Evolutionary conservation across 2,113 vertebrate species (phyloP).

Genomic region (Crotalus viridis): DNA sequence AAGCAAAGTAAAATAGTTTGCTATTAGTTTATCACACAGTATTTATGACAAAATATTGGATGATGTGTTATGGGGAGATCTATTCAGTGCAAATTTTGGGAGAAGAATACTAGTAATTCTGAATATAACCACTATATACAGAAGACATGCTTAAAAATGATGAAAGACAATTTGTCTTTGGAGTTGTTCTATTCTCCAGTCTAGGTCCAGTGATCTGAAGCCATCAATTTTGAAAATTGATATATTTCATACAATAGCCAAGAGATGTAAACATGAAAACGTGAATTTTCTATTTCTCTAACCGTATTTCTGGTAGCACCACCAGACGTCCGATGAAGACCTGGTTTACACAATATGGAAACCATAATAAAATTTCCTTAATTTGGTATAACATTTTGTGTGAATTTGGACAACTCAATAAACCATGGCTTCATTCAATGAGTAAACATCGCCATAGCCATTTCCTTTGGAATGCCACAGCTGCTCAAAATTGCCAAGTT

Average conservation of each 20-base stretch:
- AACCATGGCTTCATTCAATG: not conserved
- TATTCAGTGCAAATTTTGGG: not conserved
- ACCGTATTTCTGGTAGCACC: not conserved
- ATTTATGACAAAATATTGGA: not conserved
- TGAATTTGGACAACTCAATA: not conserved
- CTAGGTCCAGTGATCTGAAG: not conserved
- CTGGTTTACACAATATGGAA: not conserved
- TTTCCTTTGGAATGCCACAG: not conserved
- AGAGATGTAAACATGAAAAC: not conserved
- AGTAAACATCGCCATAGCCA: not conserved
- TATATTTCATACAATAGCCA: not conserved
- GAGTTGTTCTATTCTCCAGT: not conserved
- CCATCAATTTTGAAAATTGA: not conserved
- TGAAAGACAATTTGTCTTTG: not conserved
- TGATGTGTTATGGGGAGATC: not conserved
- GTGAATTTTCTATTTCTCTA: not conserved
- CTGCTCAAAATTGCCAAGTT: not conserved
- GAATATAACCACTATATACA: not conserved
- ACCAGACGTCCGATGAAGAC: not conserved
- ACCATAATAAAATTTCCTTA: not conserved
- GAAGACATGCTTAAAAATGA: not conserved
- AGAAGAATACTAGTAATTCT: not conserved
- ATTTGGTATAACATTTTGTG: not conserved
- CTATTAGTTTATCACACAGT: not conserved
- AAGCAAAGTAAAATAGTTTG: not conserved